Evolutionary conservation across 2,113 vertebrate species (phyloP).

Genomic region (Macrotus californicus): DNA sequence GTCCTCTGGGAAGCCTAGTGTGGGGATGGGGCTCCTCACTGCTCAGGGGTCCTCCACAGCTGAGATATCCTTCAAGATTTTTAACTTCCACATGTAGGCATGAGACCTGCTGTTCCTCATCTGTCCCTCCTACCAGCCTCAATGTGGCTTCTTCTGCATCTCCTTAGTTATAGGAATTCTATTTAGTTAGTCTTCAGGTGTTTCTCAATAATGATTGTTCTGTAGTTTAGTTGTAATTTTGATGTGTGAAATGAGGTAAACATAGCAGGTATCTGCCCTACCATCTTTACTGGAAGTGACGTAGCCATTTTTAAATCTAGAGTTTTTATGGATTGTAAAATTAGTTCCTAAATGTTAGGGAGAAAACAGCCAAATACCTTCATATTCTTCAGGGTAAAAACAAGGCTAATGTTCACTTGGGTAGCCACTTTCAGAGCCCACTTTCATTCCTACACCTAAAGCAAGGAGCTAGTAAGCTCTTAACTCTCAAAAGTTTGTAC

Average conservation of each 20-base stretch:
- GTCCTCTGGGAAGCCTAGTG: neutral
- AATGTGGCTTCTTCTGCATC: neutral
- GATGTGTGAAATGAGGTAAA: neutral
- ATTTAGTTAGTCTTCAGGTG: neutral
- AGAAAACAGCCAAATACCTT: neutral
- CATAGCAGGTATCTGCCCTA: neutral
- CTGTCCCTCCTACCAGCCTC: neutral
- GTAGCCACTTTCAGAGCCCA: neutral
- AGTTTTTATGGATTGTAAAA: neutral
- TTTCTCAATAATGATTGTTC: neutral
- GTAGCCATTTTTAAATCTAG: neutral
- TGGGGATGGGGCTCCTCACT: neutral
- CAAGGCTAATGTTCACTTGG: no score
- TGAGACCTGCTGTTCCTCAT: neutral
- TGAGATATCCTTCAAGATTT: neutral
- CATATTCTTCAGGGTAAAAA: neutral
- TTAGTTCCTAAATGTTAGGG: neutral
- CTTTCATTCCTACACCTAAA: neutral
- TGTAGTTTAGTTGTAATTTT: neutral
- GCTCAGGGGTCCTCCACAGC: neutral
- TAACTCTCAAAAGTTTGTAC: constrained; percentile 31
- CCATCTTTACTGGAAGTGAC: neutral
- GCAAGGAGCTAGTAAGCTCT: neutral
- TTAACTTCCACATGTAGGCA: neutral
- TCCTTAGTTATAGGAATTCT: neutral